Evolutionary conservation across 2,113 vertebrate species (phyloP).

Genomic region (Protomyctophum bolini): DNA sequence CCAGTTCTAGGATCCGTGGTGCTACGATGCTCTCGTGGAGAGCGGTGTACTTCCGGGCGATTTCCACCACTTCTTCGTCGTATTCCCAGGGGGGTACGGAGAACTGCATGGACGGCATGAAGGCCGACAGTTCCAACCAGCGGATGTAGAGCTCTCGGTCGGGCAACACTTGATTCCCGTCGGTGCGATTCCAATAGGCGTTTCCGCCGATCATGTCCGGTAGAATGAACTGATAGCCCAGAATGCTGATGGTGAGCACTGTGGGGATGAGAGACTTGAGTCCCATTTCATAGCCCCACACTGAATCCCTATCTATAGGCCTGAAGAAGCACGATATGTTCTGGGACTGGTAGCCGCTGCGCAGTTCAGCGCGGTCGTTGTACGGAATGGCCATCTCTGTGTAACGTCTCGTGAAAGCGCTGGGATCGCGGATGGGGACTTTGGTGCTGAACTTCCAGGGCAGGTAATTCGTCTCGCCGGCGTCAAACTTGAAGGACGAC

Average conservation of each 20-base stretch:
- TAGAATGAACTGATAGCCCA: slow-evolving; percentile 91
- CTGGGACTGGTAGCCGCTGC: slow-evolving; percentile 92
- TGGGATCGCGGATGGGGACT: slow-evolving; percentile 85
- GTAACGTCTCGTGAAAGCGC: slow-evolving; percentile 90
- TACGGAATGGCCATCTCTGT: slow-evolving; percentile 92
- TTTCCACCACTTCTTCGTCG: slow-evolving; percentile 89
- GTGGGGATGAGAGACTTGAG: slow-evolving; percentile 94
- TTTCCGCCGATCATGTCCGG: slow-evolving; percentile 93
- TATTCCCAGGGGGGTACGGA: slow-evolving; percentile 95
- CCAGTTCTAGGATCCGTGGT: slow-evolving; percentile 90
- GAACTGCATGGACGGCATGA: slow-evolving; percentile 99
- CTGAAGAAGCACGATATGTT: slow-evolving; percentile 95
- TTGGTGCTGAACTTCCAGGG: slow-evolving; percentile 90
- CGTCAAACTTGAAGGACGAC: slow-evolving; percentile 93
- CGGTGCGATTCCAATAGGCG: slow-evolving; percentile 76
- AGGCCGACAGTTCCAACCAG: slow-evolving; percentile 94
- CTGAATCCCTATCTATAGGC: slow-evolving; percentile 90
- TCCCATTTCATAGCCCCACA: slow-evolving; percentile 94
- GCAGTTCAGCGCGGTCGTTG: slow-evolving; percentile 88
- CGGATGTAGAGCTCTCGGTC: slow-evolving; percentile 95
- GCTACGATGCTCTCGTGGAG: slow-evolving; percentile 91
- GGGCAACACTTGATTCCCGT: slow-evolving; percentile 74
- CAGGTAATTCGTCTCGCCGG: slow-evolving; percentile 91
- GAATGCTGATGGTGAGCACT: slow-evolving; percentile 92
- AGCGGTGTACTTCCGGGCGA: slow-evolving; percentile 88